Evolutionary conservation across 2,113 vertebrate genomes (phyloP), one percentile per base, ranked within the genome.

Genomic region (Pluvialis apricaria): DNA sequence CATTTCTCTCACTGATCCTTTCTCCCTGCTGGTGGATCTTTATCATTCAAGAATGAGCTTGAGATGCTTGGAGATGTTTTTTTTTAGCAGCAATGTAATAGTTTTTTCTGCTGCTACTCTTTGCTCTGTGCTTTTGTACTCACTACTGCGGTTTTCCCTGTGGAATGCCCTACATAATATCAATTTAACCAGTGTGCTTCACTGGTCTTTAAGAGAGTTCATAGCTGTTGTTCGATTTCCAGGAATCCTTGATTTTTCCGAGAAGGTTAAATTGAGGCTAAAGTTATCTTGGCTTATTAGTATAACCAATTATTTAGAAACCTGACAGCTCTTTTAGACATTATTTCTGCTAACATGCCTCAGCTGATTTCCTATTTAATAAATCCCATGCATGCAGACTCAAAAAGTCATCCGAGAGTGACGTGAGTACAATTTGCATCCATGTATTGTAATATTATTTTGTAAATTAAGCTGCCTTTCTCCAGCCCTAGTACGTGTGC

Each of bases 291-390:
- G 42, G 28, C 31, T 92, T 90, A 68, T 95, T 87, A 87, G 21
- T 66, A 88, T 52, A 90, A 82, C 21, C 29, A 62, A 32, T 65
- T 96, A 87, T 92, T 95, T 91, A 90, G 78, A 81, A 94, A 86
- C 61, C 54, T 85, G 76, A 91, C 86, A 95, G 62, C 60, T 95
- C 76, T 82, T 91, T 90, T 57, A 83, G 58, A 69, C 18, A 47
- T 88, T 82, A 78, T 83, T 91, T 88, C 64, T 90, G 51, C 62
- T 91, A 91, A 80, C 36, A 18, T 68, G 47, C 52, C 79, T 89
- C 83, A 44, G 62, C 71, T 90, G 76, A 82, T 91, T 96, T 95
- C 2, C 57, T 68, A 34, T 88, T 94, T 90, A 68, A 49, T 81
- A 88, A 87, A 79, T 84, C 47, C 31, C 44, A 55, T 77, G 52